These are phyloP conservation scores for Harpagifer antarcticus DNA, from an alignment of 2,797 vertebrate genomes.

Conservation along the genomic window DNA sequence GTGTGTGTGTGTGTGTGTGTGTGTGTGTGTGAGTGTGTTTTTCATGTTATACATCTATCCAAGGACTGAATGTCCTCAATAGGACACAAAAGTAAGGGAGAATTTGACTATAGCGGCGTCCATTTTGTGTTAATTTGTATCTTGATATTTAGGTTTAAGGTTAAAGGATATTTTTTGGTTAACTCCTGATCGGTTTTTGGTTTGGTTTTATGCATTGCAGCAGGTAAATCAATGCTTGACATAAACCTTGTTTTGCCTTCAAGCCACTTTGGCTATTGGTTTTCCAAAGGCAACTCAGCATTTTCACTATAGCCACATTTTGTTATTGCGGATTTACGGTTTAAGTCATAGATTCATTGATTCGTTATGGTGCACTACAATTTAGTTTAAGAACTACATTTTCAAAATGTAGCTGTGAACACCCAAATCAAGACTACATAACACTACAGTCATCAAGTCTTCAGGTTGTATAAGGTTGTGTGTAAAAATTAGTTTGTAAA, in stretches of 20 bases:
- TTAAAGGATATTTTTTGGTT: neutral
- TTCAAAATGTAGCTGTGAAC: too few relatives aligned
- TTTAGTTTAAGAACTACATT: too few relatives aligned
- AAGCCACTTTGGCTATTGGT: neutral
- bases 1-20: conserved; percentile 25
- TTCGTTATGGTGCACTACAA: too few relatives aligned
- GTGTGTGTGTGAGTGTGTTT: neutral
- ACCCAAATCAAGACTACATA: too few relatives aligned
- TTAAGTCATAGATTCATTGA: too few relatives aligned
- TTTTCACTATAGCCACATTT: neutral
- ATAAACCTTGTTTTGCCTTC: too few relatives aligned
- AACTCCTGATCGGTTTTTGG: neutral
- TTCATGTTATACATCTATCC: conserved; percentile 8
- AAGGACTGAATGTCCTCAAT: conserved; percentile 16
- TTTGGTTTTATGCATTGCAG: neutral
- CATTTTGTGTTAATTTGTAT: neutral
- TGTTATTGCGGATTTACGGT: neutral
- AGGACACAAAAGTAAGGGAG: neutral
- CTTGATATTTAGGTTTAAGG: neutral
- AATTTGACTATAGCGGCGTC: neutral
- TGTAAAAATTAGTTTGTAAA: neutral
- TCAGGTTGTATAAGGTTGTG: neutral
- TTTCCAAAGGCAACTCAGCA: neutral
- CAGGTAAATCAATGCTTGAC: too few relatives aligned
- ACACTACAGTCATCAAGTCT: too few relatives aligned